phyloP scores from a whole-genome alignment of 2,888 invertebrate genomes.

The Lasioglossum marginatum region DNA sequence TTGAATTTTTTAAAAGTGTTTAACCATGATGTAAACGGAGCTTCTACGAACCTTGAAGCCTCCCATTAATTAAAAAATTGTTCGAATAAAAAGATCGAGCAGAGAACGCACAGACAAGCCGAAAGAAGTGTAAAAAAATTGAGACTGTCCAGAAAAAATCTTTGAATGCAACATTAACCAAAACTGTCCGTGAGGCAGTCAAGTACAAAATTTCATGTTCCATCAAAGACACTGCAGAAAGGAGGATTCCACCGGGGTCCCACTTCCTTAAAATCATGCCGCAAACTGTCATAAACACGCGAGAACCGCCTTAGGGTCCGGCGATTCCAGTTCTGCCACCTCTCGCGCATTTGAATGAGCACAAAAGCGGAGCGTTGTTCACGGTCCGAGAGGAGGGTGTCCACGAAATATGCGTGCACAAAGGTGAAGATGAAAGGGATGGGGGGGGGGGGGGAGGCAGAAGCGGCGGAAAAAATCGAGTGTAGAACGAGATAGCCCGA shows the following conservation, averaged over 20 bases:
- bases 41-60: too few species aligned
- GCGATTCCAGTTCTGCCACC: neutral
- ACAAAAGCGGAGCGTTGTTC: conserved; percentile 2
- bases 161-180: too few species aligned
- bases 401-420: conserved; percentile 3
- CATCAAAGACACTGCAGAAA: neutral
- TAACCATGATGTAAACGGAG: neutral
- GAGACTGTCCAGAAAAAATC: too few species aligned
- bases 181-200: neutral
- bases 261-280: neutral
- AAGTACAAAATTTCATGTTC: neutral
- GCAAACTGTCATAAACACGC: conserved; percentile 2
- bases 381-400: conserved; percentile 1
- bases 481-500: neutral
- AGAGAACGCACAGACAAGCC: too few species aligned
- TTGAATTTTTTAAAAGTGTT: neutral
- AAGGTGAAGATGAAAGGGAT: neutral
- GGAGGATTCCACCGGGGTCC: neutral
- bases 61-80: too few species aligned
- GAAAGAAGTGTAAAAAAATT: too few species aligned
- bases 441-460: too few species aligned
- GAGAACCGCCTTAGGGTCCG: neutral
- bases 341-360: conserved; percentile 1
- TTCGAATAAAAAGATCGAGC: too few species aligned
- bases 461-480: neutral